Conservation (phyloP, 2,797 vertebrate species). For the Gadopsis bispinosus region DNA sequence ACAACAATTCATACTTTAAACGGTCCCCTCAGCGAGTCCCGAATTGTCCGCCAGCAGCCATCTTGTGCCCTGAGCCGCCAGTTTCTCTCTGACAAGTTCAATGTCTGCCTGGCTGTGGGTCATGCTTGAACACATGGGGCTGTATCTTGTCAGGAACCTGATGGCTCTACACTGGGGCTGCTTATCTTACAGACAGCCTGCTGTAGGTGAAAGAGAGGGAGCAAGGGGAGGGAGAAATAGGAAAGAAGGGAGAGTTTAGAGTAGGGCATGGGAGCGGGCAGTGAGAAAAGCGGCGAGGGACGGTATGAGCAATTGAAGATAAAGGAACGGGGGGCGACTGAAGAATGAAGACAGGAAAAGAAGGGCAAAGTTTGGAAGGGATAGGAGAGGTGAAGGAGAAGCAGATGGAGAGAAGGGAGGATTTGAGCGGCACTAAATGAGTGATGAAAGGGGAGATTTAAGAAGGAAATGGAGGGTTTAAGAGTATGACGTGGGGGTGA, state of each 20-base stretch:
- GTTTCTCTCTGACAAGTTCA: constrained; percentile 77
- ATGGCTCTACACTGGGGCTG: constrained; percentile 71
- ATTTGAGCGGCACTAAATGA: constrained; percentile 49
- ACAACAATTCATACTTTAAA: constrained; percentile 77
- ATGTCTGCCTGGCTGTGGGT: constrained; percentile 69
- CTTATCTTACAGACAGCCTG: constrained; percentile 76
- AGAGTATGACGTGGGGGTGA: constrained; percentile 47
- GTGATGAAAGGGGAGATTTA: constrained; percentile 59
- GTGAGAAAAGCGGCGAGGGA: constrained; percentile 6
- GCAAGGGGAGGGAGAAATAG: constrained; percentile 12
- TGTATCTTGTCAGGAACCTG: constrained; percentile 77
- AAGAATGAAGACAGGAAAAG: constrained; percentile 38
- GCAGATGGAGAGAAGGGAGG: constrained; percentile 20
- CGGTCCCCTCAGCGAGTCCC: constrained; percentile 41
- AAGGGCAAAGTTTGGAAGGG: constrained; percentile 49
- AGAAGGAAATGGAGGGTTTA: constrained; percentile 45
- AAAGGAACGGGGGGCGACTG: constrained; percentile 24
- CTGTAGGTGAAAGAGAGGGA: constrained; percentile 62
- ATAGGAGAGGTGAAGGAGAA: constrained; percentile 31
- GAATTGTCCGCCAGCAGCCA: constrained; percentile 63
- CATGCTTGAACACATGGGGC: constrained; percentile 69
- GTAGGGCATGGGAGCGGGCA: constrained; percentile 36
- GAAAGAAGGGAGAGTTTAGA: constrained; percentile 26
- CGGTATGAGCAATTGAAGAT: constrained; percentile 31
- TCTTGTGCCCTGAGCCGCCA: constrained; percentile 65